These are phyloP conservation scores for Graphium colonna DNA, from an alignment of 2,888 invertebrate genomes.

Conservation along the genomic window DNA sequence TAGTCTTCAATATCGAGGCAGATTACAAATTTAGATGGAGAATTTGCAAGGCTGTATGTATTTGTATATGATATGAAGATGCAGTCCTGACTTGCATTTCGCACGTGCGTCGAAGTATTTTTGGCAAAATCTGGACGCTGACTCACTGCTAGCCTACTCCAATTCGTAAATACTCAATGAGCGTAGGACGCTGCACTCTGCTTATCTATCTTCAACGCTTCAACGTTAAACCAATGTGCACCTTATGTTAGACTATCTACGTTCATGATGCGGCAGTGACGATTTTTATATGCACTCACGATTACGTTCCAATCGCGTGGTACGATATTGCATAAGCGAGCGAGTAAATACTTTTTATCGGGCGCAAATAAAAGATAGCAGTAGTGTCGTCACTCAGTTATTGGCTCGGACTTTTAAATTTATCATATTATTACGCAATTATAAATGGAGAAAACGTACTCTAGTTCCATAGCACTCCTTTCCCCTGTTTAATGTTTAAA, in stretches of 20 bases:
- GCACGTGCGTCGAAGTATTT: slow-evolving; percentile 14
- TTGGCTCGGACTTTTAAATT: neutral
- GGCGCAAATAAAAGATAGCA: neutral
- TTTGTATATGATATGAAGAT: too few relatives aligned
- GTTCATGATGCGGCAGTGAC: neutral
- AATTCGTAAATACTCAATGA: slow-evolving; percentile 17
- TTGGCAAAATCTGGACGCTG: slow-evolving; percentile 10
- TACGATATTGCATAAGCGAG: neutral
- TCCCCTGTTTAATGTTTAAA: too few relatives aligned
- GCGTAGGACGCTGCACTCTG: slow-evolving; percentile 5
- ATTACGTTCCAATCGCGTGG: neutral
- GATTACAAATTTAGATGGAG: too few relatives aligned
- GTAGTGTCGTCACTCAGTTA: neutral
- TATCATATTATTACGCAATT: too few relatives aligned
- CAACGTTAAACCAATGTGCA: neutral
- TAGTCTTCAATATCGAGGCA: too few relatives aligned
- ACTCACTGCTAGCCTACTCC: slow-evolving; percentile 7
- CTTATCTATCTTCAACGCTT: neutral
- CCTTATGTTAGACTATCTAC: neutral
- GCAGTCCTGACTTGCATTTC: neutral
- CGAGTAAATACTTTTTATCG: neutral
- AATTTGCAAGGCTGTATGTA: too few relatives aligned
- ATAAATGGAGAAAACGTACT: too few relatives aligned
- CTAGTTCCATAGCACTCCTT: too few relatives aligned
- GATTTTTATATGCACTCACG: neutral